Base-by-base conservation (phyloP, 2,888 invertebrate genomes). In the Drosophila leonis region DNA sequence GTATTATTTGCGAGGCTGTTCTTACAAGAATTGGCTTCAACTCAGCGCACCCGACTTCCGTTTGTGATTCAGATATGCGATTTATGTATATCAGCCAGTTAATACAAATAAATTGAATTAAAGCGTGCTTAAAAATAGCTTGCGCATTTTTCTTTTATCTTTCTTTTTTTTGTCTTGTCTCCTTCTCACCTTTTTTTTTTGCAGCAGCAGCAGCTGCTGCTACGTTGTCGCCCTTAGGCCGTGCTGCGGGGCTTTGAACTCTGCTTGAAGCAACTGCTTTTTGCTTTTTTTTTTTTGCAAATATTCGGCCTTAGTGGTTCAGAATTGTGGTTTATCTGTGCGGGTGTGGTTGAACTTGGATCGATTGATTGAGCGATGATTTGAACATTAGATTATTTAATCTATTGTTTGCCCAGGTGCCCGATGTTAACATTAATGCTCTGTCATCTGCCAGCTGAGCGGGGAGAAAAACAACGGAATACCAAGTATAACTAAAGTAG, bases 81-180 rank as follows among this genome's bases (percentile, higher is more conserved):
- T 12, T 61, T 62, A 80, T 65, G 65, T 64, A 70, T 73, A 88
- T 73, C 56, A 70, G 59, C 42, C 70, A 79, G 82, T 76, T 82
- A 88, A 83, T 77, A 73, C 72, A 73, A 73, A 90, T 73, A 88
- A 90, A 85, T 89, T 82, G 78, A 81, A 72, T 78, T 81, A 72
- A 80, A 76, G 55, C 59, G 44, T 42, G 71, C 72, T 83, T 83
- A 87, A 89, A 83, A 81, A 84, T 83, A 89, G 79, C 80, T 18
- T 12, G 27, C 41, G 29, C 18, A 61, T 71, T 54, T 64, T 71
- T 68, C 61, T 64, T 27, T 63, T 18, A 18, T 7, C 13, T 76
- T 61, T 56, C 54, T 35, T 10, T 35, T 4, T 9, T 7, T 20
- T 48, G 33, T 46, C 10, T 20, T 48, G 33, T 46, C 12, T 20